Evolutionary conservation across 2,797 vertebrate genomes (phyloP).

Genomic region (Pangasius larnaudii): DNA sequence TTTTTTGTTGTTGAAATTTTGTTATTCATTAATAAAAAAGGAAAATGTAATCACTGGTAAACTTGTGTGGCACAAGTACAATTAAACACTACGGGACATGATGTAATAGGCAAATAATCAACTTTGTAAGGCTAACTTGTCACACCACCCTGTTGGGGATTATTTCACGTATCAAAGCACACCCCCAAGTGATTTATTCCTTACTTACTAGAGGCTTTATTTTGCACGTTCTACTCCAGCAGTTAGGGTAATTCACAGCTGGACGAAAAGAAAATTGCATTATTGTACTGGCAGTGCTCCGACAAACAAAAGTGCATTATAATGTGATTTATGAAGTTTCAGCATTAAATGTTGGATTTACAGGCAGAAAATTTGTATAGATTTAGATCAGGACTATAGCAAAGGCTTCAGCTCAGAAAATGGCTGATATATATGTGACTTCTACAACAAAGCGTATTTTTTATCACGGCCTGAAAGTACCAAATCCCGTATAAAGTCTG

Average conservation of each 20-base stretch:
- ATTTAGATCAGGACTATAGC: background rate
- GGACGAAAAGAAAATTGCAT: background rate
- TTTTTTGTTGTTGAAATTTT: background rate
- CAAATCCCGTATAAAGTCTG: background rate
- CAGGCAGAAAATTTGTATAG: background rate
- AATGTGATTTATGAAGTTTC: background rate
- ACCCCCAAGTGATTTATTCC: background rate
- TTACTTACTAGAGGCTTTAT: background rate
- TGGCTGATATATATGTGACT: background rate
- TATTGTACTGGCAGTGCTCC: background rate
- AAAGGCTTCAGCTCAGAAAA: slow-evolving; percentile 1
- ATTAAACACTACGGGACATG: background rate
- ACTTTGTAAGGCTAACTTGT: background rate
- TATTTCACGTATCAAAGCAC: background rate
- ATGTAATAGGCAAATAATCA: too few relatives aligned
- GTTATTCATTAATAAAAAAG: background rate
- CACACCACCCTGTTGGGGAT: background rate
- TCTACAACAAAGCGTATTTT: background rate
- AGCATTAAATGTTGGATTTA: background rate
- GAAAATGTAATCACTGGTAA: background rate
- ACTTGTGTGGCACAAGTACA: background rate
- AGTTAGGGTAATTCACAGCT: background rate
- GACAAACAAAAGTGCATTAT: background rate
- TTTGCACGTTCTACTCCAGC: background rate
- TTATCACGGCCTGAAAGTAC: background rate